Evolutionary conservation across 2,888 invertebrate species (phyloP), one percentile per base, ranked within the genome.

Genomic region (Dynastes maya): DNA sequence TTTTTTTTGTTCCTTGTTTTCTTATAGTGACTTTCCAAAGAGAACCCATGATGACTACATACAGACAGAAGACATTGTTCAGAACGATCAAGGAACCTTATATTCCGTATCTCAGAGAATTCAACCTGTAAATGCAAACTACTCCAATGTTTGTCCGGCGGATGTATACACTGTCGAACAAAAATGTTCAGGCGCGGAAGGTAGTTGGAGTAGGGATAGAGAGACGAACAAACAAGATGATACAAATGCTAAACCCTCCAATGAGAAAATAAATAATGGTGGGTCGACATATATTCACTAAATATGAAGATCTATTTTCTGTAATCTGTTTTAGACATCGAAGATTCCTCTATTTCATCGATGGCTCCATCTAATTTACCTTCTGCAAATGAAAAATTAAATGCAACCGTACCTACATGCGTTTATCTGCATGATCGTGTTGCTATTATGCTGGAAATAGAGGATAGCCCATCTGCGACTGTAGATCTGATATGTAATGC

Each of bases 371-470:
- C 77, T 9, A 76, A 78, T 49, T 75, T 78, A 58, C 51, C 76
- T 45, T 67, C 40, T 45, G 78, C 76, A 2, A 82, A 81, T 67
- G 85, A 85, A 74, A 82, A 82, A 61, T 80, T 84, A 1, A 86
- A 91, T 88, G 82, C 86, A 51, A 79, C 87, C 32, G 90, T 92
- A 82, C 94, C 94, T 11, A 92, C 94, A 22, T 94, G 95, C 87
- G 92, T 96, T 13, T 96, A 96, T 88, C 90, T 97, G 78, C 96
- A 96, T 94, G 96, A 95, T 13, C 93, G 94, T 51, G 92, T 94
- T 29, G 95, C 95, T 40, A 89, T 97, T 80, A 94, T 95, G 89
- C 93, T 98, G 90, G 96, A 97, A 86, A 93, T 98, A 86, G 95
- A 96, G 86, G 94, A 95, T 85, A 93, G 93, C 11, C 91, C 92